A percentile compares a stretch with the other conserved stretches of the same genome.
Evolutionary conservation across 2,888 invertebrate species (phyloP).

Genomic region (Ochlodes sylvanus): DNA sequence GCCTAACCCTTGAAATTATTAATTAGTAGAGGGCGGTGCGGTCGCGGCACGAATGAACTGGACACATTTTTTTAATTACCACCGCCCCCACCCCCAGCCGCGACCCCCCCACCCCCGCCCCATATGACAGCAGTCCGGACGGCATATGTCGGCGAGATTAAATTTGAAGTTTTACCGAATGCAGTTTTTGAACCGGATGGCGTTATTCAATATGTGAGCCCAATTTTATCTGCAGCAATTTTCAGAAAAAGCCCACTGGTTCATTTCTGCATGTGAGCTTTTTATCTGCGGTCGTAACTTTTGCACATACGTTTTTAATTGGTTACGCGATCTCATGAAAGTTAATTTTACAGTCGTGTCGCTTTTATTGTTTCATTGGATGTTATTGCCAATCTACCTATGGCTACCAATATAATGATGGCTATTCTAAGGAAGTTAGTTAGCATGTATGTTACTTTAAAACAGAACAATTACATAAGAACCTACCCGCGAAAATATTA

Average conservation of each 20-base stretch:
- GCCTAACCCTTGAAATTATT: slow-evolving; percentile 58
- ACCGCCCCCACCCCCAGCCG: slow-evolving; percentile 48
- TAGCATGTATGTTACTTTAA: no score
- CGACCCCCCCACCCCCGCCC: slow-evolving; percentile 45
- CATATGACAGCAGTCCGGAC: slow-evolving; percentile 44
- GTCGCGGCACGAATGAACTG: slow-evolving; percentile 75
- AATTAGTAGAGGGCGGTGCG: slow-evolving; percentile 66
- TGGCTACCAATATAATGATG: no score
- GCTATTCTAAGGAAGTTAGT: no score
- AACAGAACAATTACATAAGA: no score
- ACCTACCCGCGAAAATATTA: no score
- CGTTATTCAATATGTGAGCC: slow-evolving; percentile 35
- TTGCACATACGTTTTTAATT: slow-evolving; percentile 32
- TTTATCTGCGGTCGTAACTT: slow-evolving; percentile 35
- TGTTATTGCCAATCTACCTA: no score
- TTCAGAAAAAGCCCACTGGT: slow-evolving; percentile 30
- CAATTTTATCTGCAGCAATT: slow-evolving; percentile 36
- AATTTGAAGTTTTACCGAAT: slow-evolving; percentile 76
- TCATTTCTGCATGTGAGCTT: slow-evolving; percentile 25
- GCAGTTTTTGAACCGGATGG: slow-evolving; percentile 56
- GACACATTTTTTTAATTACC: slow-evolving; percentile 83
- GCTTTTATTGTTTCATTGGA: neutral
- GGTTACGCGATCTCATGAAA: slow-evolving; percentile 12
- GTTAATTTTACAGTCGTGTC: neutral
- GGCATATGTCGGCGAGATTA: slow-evolving; percentile 79